These are phyloP conservation scores for Lepidurus apus DNA, from an alignment of 1,140 invertebrate species.

Conservation along the genomic window DNA sequence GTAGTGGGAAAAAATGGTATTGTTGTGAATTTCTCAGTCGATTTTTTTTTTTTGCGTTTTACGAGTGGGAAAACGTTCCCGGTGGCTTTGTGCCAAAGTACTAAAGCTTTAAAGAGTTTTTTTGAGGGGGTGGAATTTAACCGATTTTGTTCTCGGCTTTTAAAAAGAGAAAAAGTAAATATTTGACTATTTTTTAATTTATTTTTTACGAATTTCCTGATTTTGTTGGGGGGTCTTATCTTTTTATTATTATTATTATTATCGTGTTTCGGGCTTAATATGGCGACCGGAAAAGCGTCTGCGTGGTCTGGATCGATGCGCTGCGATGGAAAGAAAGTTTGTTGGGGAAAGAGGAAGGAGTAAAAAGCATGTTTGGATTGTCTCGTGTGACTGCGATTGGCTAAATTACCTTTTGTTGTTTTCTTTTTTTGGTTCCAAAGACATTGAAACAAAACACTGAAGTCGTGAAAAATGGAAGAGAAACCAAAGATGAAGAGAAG, in stretches of 20 bases:
- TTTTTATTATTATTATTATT: background rate
- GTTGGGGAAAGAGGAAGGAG: background rate
- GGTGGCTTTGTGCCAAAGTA: too few species aligned
- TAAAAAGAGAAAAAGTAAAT: too few species aligned
- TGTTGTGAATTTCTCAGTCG: too few species aligned
- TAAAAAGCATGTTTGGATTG: background rate
- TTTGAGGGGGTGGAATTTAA: too few species aligned
- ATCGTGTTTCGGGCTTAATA: background rate
- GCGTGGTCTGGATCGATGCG: constrained; percentile 16
- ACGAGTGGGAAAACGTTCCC: too few species aligned
- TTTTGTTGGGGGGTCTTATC: background rate
- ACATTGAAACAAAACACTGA: constrained; percentile 95
- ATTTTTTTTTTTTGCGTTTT: too few species aligned
- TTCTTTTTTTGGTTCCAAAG: constrained; percentile 50
- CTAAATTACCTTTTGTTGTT: constrained; percentile 5
- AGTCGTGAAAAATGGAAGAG: constrained; percentile 55
- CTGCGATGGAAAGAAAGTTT: constrained; percentile 13
- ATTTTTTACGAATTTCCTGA: background rate
- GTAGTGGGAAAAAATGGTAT: too few species aligned
- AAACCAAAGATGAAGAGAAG: constrained; percentile 39
- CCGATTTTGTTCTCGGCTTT: too few species aligned
- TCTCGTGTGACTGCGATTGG: background rate
- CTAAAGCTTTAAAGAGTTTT: too few species aligned
- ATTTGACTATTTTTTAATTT: too few species aligned
- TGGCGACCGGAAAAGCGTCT: constrained; percentile 1